Evolutionary conservation across 2,113 vertebrate species (phyloP).

Genomic region (Pagrus major): DNA sequence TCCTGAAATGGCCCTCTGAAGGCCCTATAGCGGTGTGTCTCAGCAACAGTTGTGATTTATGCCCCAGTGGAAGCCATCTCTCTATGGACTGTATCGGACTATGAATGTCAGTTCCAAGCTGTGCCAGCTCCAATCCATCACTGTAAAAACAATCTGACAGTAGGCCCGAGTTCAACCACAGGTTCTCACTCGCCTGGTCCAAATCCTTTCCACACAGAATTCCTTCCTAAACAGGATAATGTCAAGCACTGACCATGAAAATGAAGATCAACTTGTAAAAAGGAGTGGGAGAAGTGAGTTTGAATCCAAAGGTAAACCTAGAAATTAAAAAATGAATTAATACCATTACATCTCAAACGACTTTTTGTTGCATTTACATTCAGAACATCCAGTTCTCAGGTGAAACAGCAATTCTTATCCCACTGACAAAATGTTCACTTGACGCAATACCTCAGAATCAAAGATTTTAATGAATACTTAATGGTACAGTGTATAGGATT

Average conservation of each 20-base stretch:
- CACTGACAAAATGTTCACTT: neutral
- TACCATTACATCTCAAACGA: neutral
- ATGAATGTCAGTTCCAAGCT: slow-evolving; percentile 75
- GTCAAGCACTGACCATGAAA: neutral
- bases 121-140: slow-evolving; percentile 65
- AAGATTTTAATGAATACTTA: no score
- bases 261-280: slow-evolving; percentile 14
- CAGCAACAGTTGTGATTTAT: slow-evolving; percentile 67
- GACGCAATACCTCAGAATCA: no score
- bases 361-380: neutral
- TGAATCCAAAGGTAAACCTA: neutral
- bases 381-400: neutral
- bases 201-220: slow-evolving; percentile 4
- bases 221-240: slow-evolving; percentile 10
- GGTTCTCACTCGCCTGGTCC: slow-evolving; percentile 34
- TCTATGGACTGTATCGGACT: slow-evolving; percentile 68
- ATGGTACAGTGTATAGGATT: no score
- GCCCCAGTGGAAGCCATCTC: slow-evolving; percentile 68
- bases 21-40: slow-evolving; percentile 29
- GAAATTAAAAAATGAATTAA: neutral
- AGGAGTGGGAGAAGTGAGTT: neutral
- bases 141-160: slow-evolving; percentile 68
- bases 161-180: slow-evolving; percentile 49
- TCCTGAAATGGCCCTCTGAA: slow-evolving; percentile 59
- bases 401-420: neutral